Conservation (phyloP, 2,888 invertebrate species). For the Timandra comae region DNA sequence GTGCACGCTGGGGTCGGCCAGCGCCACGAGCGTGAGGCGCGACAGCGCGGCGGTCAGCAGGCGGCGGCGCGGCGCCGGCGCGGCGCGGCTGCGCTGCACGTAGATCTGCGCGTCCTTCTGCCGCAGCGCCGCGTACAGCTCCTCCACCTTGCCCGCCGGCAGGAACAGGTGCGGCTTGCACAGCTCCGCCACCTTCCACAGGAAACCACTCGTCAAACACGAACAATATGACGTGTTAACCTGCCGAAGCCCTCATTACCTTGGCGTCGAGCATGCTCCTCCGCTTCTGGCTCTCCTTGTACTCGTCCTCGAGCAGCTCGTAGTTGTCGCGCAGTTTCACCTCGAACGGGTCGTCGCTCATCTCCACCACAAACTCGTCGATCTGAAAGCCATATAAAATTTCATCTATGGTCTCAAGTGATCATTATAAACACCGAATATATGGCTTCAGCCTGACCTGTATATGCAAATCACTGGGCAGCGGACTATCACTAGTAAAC, state of each 20-base stretch:
- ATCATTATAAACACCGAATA: too few species aligned
- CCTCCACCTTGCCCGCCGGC: conserved; percentile 91
- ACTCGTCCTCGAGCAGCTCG: conserved; percentile 95
- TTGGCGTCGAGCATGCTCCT: conserved; percentile 92
- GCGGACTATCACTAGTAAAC: conserved; percentile 80
- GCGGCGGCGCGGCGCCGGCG: conserved; percentile 79
- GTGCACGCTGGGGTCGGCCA: conserved; percentile 92
- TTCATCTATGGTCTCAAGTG: too few species aligned
- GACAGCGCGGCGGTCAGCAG: conserved; percentile 94
- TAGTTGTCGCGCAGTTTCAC: conserved; percentile 97
- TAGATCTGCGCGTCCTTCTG: conserved; percentile 97
- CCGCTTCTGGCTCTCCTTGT: conserved; percentile 93
- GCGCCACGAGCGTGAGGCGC: conserved; percentile 79
- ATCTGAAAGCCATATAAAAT: too few species aligned
- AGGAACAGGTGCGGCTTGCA: conserved; percentile 88
- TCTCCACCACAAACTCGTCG: conserved; percentile 91
- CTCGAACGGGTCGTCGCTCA: conserved; percentile 99
- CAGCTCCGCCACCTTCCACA: conserved; percentile 76
- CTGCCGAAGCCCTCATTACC: conserved; percentile 47
- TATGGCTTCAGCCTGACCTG: too few species aligned
- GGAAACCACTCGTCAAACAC: conserved; percentile 1
- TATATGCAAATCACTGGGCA: conserved; percentile 93
- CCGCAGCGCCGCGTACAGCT: conserved; percentile 89
- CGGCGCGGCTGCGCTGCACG: conserved; percentile 82
- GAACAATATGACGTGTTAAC: not conserved